Evolutionary conservation across 2,797 vertebrate species (phyloP), one percentile per base, ranked within the genome.

Genomic region (Xenopus petersii): DNA sequence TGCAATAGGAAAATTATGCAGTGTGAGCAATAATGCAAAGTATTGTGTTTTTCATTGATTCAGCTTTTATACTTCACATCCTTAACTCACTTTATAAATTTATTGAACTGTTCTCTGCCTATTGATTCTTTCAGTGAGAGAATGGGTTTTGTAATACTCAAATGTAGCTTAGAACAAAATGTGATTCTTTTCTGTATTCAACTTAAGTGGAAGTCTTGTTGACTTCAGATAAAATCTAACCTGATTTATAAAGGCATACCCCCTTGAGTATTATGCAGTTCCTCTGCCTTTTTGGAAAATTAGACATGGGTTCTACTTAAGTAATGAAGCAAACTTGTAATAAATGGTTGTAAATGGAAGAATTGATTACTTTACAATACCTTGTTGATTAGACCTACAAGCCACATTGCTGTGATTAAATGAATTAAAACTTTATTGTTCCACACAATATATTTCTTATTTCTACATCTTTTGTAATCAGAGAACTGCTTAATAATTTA

Each of bases 11-110:
- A 30, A 30, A 30, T 30, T 2, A 30, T 30, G 26, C 4, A 30
- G 62, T 63, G 56, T 56, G 48, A 77, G 17, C 33, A 33, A 21
- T 61, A 67, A 72, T 67, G 48, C 51, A 13, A 77, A 73, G 48
- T 73, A 68, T 77, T 77, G 59, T 46, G 56, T 56, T 63, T 59
- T 64, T 11, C n/a, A 77, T 73, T 63, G 58, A 77, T 73, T 73
- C 49, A n/a, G n/a, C 51, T 51, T 67, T 77, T 77, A 67, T 66
- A 67, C 62, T 77, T 24, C 48, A 67, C 36, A 68, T 73, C 49
- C 59, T 64, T 77, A 73, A 68, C 63, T 62, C 64, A 77, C 64
- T 77, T 73, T 77, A 62, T 48, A 56, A 71, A 77, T 47, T 65
- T 24, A 77, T 73, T 69, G 73, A 73, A 73, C 21, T 58, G 42